These are phyloP conservation scores for Leguminivora glycinivorella DNA, from an alignment of 1,140 invertebrate genomes.

Conservation along the genomic window DNA sequence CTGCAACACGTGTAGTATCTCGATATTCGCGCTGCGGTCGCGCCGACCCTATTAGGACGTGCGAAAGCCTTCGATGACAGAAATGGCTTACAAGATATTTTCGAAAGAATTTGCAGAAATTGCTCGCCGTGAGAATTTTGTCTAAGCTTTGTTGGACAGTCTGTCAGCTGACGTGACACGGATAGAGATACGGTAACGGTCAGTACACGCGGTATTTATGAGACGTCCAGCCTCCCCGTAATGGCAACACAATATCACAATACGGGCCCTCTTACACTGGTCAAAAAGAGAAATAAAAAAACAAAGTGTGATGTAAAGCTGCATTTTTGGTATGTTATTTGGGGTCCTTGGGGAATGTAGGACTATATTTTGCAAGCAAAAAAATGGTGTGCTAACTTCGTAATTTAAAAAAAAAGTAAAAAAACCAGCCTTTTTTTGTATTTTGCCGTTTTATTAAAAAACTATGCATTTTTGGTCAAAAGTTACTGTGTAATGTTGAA, in stretches of 20 bases:
- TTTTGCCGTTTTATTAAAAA: too few relatives aligned
- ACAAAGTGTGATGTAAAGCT: too few relatives aligned
- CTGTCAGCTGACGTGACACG: background rate
- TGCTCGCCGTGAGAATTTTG: background rate
- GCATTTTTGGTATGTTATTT: too few relatives aligned
- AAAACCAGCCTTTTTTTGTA: too few relatives aligned
- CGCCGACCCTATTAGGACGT: slow-evolving; percentile 63
- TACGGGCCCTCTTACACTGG: too few relatives aligned
- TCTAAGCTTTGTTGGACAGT: background rate
- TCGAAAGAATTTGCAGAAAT: slow-evolving; percentile 27
- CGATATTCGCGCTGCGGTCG: slow-evolving; percentile 48
- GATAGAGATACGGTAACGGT: slow-evolving; percentile 41
- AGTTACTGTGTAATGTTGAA: too few relatives aligned
- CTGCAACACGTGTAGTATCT: slow-evolving; percentile 68
- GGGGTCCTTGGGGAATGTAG: too few relatives aligned
- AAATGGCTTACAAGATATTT: slow-evolving; percentile 38
- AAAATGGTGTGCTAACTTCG: too few relatives aligned
- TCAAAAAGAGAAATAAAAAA: too few relatives aligned
- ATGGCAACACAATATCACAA: slow-evolving; percentile 79
- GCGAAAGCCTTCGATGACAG: slow-evolving; percentile 49
- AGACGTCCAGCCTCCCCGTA: slow-evolving; percentile 65
- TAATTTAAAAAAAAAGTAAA: too few relatives aligned
- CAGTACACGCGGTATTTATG: slow-evolving; percentile 61
- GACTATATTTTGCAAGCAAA: too few relatives aligned
- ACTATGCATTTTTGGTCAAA: too few relatives aligned